Evolutionary conservation across 2,113 vertebrate genomes (phyloP).

Genomic region (Rhodinocichla rosea): DNA sequence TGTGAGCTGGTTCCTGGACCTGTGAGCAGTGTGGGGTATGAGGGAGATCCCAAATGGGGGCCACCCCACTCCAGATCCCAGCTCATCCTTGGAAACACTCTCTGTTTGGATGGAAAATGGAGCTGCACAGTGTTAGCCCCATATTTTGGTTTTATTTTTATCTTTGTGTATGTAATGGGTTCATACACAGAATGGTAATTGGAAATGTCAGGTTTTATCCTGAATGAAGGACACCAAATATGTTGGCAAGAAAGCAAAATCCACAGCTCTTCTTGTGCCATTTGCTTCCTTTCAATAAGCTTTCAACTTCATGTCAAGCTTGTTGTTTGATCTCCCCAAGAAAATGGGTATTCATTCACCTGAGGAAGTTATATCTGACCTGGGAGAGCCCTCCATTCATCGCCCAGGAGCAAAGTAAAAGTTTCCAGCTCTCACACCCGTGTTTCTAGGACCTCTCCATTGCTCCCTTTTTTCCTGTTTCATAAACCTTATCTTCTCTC

Average conservation of each 20-base stretch:
- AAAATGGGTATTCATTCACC: neutral
- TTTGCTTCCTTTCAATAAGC: neutral
- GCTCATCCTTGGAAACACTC: neutral
- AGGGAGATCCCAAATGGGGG: neutral
- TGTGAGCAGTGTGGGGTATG: neutral
- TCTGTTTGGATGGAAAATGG: neutral
- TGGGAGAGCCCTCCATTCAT: neutral
- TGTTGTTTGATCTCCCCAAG: neutral
- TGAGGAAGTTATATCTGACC: neutral
- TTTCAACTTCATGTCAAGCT: neutral
- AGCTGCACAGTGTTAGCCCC: neutral
- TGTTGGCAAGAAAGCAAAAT: neutral
- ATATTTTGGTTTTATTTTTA: neutral
- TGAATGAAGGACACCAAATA: neutral
- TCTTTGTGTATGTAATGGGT: rapidly evolving
- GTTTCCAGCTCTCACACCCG: neutral
- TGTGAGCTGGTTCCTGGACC: neutral
- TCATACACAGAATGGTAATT: neutral
- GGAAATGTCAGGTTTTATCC: neutral
- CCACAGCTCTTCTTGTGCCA: rapidly evolving
- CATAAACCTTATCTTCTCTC: neutral
- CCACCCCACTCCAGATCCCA: neutral
- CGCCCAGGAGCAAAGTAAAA: neutral
- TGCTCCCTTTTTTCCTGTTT: neutral
- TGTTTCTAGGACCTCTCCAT: neutral